These are phyloP conservation scores for Australoheros facetus DNA, from an alignment of 2,797 vertebrate species.

Conservation along the genomic window DNA sequence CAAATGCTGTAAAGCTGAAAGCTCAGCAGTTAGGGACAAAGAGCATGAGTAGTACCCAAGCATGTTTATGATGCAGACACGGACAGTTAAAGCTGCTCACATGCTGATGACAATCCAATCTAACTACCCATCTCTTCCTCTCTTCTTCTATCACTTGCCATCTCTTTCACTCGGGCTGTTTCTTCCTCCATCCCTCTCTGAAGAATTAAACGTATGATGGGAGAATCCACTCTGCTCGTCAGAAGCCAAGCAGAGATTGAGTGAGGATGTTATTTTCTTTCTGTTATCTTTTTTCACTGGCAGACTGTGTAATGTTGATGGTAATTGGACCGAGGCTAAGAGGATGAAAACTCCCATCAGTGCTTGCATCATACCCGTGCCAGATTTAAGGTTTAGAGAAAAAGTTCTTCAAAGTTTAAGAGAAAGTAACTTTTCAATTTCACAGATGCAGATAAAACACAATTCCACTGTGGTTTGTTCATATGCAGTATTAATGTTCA, in stretches of 20 bases:
- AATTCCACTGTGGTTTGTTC: constrained; percentile 23
- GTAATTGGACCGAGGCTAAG: constrained; percentile 72
- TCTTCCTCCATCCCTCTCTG: constrained; percentile 13
- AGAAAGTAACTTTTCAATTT: constrained; percentile 65
- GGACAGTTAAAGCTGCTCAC: constrained; percentile 40
- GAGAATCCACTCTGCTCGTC: constrained; percentile 48
- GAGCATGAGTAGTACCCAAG: constrained; percentile 7
- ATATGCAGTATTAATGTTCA: constrained; percentile 1
- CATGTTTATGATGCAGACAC: constrained; percentile 31
- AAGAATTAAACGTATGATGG: constrained; percentile 48
- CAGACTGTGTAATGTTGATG: constrained; percentile 66
- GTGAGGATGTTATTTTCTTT: constrained; percentile 58
- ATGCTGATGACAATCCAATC: constrained; percentile 51
- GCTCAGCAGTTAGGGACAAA: constrained; percentile 6
- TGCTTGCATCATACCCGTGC: constrained; percentile 46
- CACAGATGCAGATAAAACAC: constrained; percentile 52
- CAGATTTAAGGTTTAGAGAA: constrained; percentile 63
- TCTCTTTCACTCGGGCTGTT: constrained; percentile 16
- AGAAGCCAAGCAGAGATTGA: constrained; percentile 56
- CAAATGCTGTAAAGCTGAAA: constrained; percentile 6
- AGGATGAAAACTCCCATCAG: constrained; percentile 68
- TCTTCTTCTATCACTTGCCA: constrained; percentile 24
- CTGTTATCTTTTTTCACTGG: constrained; percentile 64
- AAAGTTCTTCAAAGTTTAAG: constrained; percentile 58
- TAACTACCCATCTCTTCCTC: background rate